Evolutionary conservation across 2,113 vertebrate genomes (phyloP).

Genomic region (Callopanchax toddi): DNA sequence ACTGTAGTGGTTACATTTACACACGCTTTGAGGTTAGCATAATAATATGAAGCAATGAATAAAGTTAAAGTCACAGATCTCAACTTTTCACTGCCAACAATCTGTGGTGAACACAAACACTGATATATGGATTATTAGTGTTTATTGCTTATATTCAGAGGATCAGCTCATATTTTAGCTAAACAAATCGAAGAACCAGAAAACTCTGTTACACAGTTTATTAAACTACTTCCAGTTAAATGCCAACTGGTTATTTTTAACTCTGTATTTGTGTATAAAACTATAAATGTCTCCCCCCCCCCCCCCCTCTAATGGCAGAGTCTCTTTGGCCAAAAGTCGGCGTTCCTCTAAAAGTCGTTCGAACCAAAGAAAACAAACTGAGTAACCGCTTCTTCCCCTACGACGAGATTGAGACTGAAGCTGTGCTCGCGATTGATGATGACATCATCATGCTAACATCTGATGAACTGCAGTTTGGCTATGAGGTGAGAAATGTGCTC

Average conservation of each 20-base stretch:
- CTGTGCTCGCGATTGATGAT: constrained; percentile 95
- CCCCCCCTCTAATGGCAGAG: constrained; percentile 71
- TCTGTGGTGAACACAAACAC: too few species aligned
- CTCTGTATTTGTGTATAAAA: not conserved
- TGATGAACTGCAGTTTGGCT: constrained; percentile 97
- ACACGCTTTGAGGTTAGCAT: constrained; percentile 67
- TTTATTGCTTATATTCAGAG: too few species aligned
- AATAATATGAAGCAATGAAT: constrained; percentile 47
- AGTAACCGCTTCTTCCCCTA: constrained; percentile 99
- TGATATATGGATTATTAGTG: too few species aligned
- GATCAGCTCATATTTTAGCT: too few species aligned
- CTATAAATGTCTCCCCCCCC: not conserved
- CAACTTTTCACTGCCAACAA: too few species aligned
- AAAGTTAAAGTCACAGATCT: constrained; percentile 37
- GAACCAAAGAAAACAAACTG: constrained; percentile 95
- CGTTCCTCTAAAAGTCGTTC: constrained; percentile 93
- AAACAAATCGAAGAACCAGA: too few species aligned
- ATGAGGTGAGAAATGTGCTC: constrained; percentile 83
- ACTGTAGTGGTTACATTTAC: constrained; percentile 64
- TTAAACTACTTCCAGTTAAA: not conserved
- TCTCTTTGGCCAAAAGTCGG: constrained; percentile 96
- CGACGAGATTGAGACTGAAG: constrained; percentile 96
- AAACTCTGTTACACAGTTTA: not conserved
- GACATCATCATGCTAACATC: constrained; percentile 99
- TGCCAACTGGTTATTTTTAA: too few species aligned